Percentiles rank a stretch among this genome's conserved stretches.
Conservation (phyloP, 1,140 invertebrate species). For the Diachasma alloeum region DNA sequence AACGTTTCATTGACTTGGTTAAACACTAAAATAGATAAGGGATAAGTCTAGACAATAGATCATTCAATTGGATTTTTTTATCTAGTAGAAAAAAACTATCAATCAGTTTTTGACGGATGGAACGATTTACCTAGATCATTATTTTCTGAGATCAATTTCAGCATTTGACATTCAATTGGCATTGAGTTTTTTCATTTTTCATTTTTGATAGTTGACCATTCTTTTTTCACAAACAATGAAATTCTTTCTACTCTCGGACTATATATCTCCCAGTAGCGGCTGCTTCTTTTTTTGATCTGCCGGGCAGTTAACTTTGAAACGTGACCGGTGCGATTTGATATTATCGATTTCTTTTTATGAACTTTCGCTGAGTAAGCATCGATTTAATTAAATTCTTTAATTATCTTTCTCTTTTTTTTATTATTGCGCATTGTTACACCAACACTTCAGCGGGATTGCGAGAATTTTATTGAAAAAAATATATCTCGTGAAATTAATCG, state of each 20-base stretch:
- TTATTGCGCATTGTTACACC: neutral
- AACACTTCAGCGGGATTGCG: neutral
- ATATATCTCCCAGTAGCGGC: conserved; percentile 46
- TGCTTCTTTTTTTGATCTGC: conserved; percentile 48
- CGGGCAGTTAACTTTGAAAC: conserved; percentile 22
- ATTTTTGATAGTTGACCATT: neutral
- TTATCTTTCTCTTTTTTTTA: conserved; percentile 42
- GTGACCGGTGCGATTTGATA: conserved; percentile 4
- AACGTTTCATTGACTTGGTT: no score
- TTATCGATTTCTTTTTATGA: conserved; percentile 28
- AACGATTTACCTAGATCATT: no score
- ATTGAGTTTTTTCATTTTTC: no score
- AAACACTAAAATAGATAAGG: no score
- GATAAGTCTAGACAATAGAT: no score
- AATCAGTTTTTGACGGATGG: no score
- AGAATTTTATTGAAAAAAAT: neutral
- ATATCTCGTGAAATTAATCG: neutral
- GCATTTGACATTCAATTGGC: no score
- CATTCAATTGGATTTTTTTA: no score
- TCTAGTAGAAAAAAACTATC: no score
- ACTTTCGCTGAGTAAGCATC: conserved; percentile 55
- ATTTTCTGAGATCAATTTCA: no score
- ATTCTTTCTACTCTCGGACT: neutral
- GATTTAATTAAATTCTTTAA: conserved; percentile 57
- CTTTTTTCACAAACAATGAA: neutral